Conservation (phyloP, 2,113 vertebrate genomes). For the Cathartes aura region DNA sequence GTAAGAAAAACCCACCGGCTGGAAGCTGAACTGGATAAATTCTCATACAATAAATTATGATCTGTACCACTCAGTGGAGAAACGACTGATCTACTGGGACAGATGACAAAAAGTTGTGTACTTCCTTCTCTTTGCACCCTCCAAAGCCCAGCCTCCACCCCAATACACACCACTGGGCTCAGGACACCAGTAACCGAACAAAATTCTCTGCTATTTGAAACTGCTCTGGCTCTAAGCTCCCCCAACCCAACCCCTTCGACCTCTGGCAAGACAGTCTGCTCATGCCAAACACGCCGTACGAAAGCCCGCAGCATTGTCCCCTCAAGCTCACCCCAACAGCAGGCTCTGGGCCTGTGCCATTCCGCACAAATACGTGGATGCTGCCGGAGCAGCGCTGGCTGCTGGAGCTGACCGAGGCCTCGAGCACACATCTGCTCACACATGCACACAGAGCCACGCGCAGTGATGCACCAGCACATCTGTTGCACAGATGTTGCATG, state of each 20-base stretch:
- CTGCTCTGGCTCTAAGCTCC: neutral
- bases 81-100: neutral
- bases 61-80: neutral
- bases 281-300: fast-evolving
- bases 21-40: slow-evolving; percentile 20
- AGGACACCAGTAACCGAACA: neutral
- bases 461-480: neutral
- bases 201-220: neutral
- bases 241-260: neutral
- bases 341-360: neutral
- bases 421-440: neutral
- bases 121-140: neutral
- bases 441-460: neutral
- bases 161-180: neutral
- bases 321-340: fast-evolving
- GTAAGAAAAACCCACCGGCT: neutral
- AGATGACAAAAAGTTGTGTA: neutral
- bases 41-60: slow-evolving; percentile 29
- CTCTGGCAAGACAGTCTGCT: neutral
- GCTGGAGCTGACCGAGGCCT: neutral
- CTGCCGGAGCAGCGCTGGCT: neutral
- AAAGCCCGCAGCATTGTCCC: neutral
- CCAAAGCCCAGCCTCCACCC: neutral
- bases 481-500: neutral
- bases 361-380: fast-evolving